These are phyloP conservation scores for Eospalax fontanierii DNA, from an alignment of 2,797 vertebrate species.

Conservation along the genomic window DNA sequence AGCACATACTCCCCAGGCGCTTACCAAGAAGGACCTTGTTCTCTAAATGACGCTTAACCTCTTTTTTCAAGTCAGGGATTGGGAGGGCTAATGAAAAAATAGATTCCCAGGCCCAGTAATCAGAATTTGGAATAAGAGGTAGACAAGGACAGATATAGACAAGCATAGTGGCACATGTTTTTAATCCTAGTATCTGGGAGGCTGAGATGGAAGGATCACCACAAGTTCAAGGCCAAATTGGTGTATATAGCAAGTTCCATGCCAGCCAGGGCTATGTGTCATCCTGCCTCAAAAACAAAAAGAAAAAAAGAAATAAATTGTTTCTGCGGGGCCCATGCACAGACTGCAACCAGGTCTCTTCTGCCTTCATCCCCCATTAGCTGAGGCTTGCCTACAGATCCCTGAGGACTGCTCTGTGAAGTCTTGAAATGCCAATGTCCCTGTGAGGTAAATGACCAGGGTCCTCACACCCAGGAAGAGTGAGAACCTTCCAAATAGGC, in stretches of 20 bases:
- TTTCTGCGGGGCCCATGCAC: background rate
- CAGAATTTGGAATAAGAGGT: constrained; percentile 49
- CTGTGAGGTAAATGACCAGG: constrained; percentile 5
- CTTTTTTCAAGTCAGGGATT: constrained; percentile 26
- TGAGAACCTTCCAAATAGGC: background rate
- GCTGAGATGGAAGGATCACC: background rate
- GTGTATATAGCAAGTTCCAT: background rate
- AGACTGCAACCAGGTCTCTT: background rate
- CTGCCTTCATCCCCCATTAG: background rate
- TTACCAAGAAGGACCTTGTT: background rate
- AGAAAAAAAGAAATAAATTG: background rate
- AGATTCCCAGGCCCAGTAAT: background rate
- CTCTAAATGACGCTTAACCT: constrained; percentile 37
- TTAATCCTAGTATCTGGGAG: background rate
- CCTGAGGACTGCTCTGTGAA: background rate
- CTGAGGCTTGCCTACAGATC: background rate
- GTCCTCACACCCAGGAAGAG: background rate
- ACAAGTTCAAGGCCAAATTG: background rate
- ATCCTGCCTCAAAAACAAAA: background rate
- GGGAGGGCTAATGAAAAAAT: background rate
- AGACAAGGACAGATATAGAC: background rate
- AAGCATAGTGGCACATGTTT: background rate
- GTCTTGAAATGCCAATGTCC: constrained; percentile 19
- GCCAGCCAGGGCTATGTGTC: background rate
- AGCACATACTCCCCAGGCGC: background rate